phyloP scores from a whole-genome alignment of 2,888 invertebrate genomes.

The Dendrolimus houi region DNA sequence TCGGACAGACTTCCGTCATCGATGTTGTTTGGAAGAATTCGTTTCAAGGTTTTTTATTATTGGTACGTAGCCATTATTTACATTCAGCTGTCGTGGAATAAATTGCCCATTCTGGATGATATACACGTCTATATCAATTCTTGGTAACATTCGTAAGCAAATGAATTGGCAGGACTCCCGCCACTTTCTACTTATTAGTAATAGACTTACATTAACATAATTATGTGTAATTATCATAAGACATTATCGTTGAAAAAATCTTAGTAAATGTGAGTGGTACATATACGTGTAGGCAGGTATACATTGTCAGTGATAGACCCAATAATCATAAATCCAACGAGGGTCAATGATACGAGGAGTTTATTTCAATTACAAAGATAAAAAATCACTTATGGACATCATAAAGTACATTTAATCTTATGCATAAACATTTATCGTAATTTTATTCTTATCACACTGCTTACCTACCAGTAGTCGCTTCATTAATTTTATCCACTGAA shows the following conservation, averaged over 20 bases:
- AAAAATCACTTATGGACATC: neutral
- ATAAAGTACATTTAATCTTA: neutral
- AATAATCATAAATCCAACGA: neutral
- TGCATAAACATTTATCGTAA: neutral
- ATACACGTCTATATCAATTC: conserved; percentile 16
- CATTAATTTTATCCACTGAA: neutral
- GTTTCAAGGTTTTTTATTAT: conserved; percentile 15
- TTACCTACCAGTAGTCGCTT: neutral
- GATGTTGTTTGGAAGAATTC: conserved; percentile 15
- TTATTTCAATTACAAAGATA: neutral
- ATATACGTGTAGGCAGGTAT: too few species aligned
- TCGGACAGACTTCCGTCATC: conserved; percentile 14
- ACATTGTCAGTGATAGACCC: neutral
- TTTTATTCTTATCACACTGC: neutral
- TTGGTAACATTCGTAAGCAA: conserved; percentile 10
- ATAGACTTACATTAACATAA: neutral
- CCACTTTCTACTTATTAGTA: conserved; percentile 3
- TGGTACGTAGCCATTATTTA: neutral
- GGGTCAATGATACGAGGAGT: neutral
- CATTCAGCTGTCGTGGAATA: conserved; percentile 16
- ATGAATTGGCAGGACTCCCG: conserved; percentile 7
- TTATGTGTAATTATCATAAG: too few species aligned
- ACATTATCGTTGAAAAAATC: too few species aligned
- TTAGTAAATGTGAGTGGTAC: too few species aligned
- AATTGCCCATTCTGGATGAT: conserved; percentile 21